Evolutionary conservation across 2,113 vertebrate species (phyloP).

Genomic region (Accipiter cooperii): DNA sequence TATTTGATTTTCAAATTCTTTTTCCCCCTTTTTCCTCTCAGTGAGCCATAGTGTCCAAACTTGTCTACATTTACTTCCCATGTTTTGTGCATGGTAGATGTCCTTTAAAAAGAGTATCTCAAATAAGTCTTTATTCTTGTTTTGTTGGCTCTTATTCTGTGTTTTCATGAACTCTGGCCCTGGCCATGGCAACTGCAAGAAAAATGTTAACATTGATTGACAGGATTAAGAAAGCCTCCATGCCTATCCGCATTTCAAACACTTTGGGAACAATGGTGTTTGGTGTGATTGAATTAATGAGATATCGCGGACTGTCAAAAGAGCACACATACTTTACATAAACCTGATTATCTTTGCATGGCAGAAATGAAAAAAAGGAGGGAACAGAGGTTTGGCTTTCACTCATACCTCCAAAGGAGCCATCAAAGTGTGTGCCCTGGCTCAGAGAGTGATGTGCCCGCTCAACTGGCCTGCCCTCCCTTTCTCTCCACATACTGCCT

Average conservation of each 20-base stretch:
- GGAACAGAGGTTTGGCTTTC: constrained; percentile 78
- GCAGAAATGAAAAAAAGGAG: constrained; percentile 88
- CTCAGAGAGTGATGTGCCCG: constrained; percentile 78
- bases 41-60: constrained; percentile 88
- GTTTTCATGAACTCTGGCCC: constrained; percentile 99
- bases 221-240: constrained; percentile 94
- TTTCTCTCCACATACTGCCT: constrained; percentile 71
- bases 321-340: constrained; percentile 99
- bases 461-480: constrained; percentile 77
- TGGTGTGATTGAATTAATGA: constrained; percentile 99
- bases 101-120: constrained; percentile 96
- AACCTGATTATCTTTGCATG: constrained; percentile 99
- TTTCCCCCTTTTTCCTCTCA: constrained; percentile 79
- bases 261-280: constrained; percentile 96
- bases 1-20: constrained; percentile 97
- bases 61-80: constrained; percentile 97
- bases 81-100: constrained; percentile 97
- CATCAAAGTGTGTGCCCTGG: constrained; percentile 80
- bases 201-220: constrained; percentile 99
- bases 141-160: constrained; percentile 97
- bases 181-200: constrained; percentile 97
- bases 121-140: constrained; percentile 99
- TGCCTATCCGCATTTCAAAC: constrained; percentile 98
- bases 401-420: constrained; percentile 80
- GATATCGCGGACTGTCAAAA: constrained; percentile 97